Evolutionary conservation across 2,888 invertebrate genomes (phyloP).

Genomic region (Isoperla grammatica): DNA sequence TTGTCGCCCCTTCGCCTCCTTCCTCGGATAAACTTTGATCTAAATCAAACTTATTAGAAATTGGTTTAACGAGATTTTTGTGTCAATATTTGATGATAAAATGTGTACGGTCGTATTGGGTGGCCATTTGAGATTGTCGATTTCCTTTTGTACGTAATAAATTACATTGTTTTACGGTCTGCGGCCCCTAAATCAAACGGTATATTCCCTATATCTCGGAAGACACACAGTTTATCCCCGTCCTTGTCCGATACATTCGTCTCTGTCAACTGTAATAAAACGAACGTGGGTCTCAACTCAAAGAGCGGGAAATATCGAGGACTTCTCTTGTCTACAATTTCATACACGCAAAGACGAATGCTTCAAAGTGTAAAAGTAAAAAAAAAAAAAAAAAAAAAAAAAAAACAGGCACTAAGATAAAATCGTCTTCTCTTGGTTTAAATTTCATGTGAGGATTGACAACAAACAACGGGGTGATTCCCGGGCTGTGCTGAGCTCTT

Average conservation of each 20-base stretch:
- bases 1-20: conserved; percentile 1
- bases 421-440: conserved; percentile 11
- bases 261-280: conserved; percentile 13
- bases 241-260: conserved; percentile 11
- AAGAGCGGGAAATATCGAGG: conserved; percentile 7
- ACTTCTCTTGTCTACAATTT: conserved; percentile 7
- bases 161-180: conserved; percentile 19
- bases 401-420: conserved; percentile 1
- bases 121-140: conserved; percentile 14
- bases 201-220: conserved; percentile 15
- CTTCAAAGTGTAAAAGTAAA: conserved; percentile 7
- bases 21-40: conserved; percentile 10
- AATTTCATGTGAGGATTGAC: neutral
- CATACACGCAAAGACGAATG: conserved; percentile 15
- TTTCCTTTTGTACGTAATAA: conserved; percentile 14
- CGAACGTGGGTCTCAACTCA: conserved; percentile 6
- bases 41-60: conserved; percentile 14
- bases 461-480: neutral
- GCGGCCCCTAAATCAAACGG: conserved; percentile 11
- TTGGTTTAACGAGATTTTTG: conserved; percentile 7
- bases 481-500: no score
- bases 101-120: conserved; percentile 11
- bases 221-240: conserved; percentile 7
- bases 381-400: neutral
- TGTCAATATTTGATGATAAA: neutral